A percentile compares a stretch with the other conserved stretches of the same genome.
Conservation (phyloP, 1,140 invertebrate genomes). For the Diabrotica undecimpunctata region DNA sequence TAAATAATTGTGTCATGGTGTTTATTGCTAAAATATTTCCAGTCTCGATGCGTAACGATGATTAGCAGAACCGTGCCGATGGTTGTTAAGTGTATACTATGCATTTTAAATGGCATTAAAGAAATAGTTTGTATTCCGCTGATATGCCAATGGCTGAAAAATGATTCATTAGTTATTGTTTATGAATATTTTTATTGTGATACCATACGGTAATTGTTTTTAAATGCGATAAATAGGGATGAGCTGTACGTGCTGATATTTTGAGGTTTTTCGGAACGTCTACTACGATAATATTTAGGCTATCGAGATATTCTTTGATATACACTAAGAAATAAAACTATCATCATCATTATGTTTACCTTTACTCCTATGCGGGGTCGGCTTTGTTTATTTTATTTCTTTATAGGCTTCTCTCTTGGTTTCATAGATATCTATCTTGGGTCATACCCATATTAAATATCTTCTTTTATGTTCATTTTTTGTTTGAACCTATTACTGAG, state of each 20-base stretch:
- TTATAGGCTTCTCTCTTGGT: too few relatives aligned
- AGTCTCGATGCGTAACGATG: conserved; percentile 29
- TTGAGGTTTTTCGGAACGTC: not conserved
- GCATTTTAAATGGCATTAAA: conserved; percentile 28
- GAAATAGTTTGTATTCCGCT: conserved; percentile 25
- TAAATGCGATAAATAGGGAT: conserved; percentile 21
- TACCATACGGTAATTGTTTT: conserved; percentile 17
- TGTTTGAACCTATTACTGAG: too few relatives aligned
- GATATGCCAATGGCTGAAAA: conserved; percentile 18
- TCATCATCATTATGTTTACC: too few relatives aligned
- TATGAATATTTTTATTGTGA: conserved; percentile 26
- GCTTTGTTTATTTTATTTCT: too few relatives aligned
- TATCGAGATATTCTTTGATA: too few relatives aligned
- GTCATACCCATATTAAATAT: too few relatives aligned
- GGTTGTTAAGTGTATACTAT: conserved; percentile 14
- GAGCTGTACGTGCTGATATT: conserved; percentile 20
- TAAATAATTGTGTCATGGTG: conserved; percentile 30
- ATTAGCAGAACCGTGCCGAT: conserved; percentile 30
- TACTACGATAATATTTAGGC: too few relatives aligned
- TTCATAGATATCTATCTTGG: too few relatives aligned
- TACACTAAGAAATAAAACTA: too few relatives aligned
- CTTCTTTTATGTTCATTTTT: too few relatives aligned
- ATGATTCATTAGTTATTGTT: conserved; percentile 32
- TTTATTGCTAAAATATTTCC: conserved; percentile 26
- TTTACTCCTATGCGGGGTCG: too few relatives aligned